These are phyloP conservation scores for Elachura formosa DNA, from an alignment of 2,113 vertebrate genomes.

Conservation along the genomic window DNA sequence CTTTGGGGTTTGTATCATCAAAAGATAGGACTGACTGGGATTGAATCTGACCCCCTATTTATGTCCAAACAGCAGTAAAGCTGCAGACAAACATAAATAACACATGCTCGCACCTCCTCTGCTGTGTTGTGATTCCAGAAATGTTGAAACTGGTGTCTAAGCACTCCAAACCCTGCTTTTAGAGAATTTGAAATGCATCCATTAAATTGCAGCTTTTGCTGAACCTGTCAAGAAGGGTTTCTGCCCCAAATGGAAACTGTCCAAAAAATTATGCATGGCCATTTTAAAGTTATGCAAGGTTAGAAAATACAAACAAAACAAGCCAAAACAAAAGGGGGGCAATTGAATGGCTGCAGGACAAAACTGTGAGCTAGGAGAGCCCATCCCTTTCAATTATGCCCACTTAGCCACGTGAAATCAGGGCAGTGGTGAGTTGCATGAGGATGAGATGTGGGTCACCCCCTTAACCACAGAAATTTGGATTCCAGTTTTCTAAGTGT, in stretches of 20 bases:
- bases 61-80: not conserved
- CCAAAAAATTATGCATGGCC: constrained; percentile 51
- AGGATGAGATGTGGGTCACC: not conserved
- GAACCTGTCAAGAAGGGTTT: constrained; percentile 49
- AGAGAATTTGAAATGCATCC: not conserved
- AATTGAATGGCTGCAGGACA: not conserved
- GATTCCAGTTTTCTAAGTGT: not conserved
- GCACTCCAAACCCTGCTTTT: not conserved
- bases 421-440: not conserved
- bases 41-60: not conserved
- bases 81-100: not conserved
- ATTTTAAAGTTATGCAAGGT: constrained; percentile 45
- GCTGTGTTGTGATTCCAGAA: not conserved
- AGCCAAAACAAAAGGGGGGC: not conserved
- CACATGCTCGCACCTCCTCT: not conserved
- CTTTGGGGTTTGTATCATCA: not conserved
- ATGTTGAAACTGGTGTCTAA: not conserved
- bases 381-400: not conserved
- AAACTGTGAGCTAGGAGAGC: not conserved
- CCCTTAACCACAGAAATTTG: not conserved
- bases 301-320: constrained; percentile 45
- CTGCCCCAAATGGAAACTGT: constrained; percentile 42
- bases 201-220: constrained; percentile 37
- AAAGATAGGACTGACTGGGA: not conserved
- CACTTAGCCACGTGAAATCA: not conserved